phyloP scores from a whole-genome alignment of 2,797 vertebrate species.

The Neopelma chrysocephalum region DNA sequence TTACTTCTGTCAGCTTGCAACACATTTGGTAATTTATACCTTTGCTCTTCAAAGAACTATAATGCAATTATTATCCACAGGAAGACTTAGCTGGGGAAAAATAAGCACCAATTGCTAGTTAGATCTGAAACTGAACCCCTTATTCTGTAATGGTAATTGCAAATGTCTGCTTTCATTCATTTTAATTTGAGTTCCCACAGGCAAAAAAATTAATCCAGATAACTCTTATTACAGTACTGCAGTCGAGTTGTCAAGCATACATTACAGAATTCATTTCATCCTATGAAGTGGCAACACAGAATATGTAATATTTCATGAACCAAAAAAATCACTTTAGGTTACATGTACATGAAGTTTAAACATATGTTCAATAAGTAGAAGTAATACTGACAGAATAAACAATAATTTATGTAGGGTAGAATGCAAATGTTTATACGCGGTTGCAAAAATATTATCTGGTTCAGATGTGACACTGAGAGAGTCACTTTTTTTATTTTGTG shows the following conservation, averaged over 20 bases:
- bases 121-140: background rate
- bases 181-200: conserved; percentile 5
- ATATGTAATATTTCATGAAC: background rate
- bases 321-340: background rate
- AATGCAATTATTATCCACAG: conserved; percentile 10
- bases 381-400: background rate
- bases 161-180: conserved; percentile 19
- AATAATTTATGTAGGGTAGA: background rate
- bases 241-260: background rate
- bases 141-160: background rate
- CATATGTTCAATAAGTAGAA: background rate
- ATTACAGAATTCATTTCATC: background rate
- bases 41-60: conserved; percentile 20
- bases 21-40: background rate
- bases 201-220: background rate
- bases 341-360: background rate
- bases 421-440: background rate
- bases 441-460: background rate
- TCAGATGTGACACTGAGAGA: background rate
- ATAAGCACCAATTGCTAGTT: background rate
- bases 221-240: background rate
- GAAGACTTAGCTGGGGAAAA: background rate
- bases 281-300: background rate
- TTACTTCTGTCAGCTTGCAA: background rate
- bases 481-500: background rate